Conservation (phyloP, 2,888 invertebrate genomes). For the Eristalinus aeneus region DNA sequence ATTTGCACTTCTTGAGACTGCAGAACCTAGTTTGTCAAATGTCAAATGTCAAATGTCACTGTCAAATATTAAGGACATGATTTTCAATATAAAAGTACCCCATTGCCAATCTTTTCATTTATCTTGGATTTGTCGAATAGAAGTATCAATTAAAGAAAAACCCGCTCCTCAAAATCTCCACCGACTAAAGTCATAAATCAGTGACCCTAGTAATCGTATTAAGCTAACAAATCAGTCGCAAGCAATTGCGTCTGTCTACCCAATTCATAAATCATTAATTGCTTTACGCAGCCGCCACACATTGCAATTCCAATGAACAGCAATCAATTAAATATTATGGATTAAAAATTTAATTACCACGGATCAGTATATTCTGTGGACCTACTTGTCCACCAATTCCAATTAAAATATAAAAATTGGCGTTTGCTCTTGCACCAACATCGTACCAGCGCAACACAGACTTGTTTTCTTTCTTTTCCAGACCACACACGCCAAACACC, state of each 20-base stretch:
- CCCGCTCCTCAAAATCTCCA: neutral
- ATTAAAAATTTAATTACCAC: slow-evolving; percentile 5
- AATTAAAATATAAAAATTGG: slow-evolving; percentile 31
- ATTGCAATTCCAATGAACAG: slow-evolving; percentile 1
- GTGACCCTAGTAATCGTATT: neutral
- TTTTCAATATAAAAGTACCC: too few species aligned
- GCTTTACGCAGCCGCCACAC: neutral
- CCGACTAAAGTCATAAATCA: neutral
- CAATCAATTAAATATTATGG: slow-evolving; percentile 16
- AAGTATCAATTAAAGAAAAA: neutral
- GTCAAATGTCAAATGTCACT: too few species aligned
- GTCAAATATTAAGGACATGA: too few species aligned
- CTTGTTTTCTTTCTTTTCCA: neutral
- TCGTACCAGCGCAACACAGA: neutral
- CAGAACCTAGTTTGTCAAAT: too few species aligned
- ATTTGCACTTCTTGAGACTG: too few species aligned
- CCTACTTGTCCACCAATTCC: slow-evolving; percentile 9
- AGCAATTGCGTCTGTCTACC: neutral
- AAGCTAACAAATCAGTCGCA: neutral
- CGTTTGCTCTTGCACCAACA: slow-evolving; percentile 1
- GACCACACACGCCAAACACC: slow-evolving; percentile 41
- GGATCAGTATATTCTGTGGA: neutral
- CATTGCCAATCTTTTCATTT: too few species aligned
- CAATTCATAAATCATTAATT: neutral
- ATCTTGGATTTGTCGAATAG: too few species aligned